Evolutionary conservation across 2,113 vertebrate species (phyloP).

Genomic region (Geococcyx californianus): DNA sequence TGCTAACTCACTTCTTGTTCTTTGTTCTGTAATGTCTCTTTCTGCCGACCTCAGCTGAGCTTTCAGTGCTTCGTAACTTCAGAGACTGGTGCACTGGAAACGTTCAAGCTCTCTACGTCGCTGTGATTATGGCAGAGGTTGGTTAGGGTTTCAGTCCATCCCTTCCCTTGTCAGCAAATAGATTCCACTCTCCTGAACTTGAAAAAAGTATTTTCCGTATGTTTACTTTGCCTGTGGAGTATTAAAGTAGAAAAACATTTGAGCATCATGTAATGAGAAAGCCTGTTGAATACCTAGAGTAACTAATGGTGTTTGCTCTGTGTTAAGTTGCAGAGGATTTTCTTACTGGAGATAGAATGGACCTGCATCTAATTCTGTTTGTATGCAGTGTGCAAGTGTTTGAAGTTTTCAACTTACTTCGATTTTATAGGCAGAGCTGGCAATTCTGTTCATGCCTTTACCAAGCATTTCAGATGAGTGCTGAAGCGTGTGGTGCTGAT

Average conservation of each 20-base stretch:
- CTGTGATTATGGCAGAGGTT: not conserved
- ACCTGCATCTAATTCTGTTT: not conserved
- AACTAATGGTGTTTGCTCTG: not conserved
- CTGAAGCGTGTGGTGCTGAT: not conserved
- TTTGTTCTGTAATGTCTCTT: not conserved
- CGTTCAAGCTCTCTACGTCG: not conserved
- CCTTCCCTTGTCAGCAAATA: not conserved
- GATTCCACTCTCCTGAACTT: constrained; percentile 2
- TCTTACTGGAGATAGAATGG: not conserved
- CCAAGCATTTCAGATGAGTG: not conserved
- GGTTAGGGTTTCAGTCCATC: not conserved
- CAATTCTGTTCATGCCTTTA: not conserved
- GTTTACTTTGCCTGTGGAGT: not conserved
- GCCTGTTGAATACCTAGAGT: not conserved
- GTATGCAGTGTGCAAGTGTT: not conserved
- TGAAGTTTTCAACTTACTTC: not conserved
- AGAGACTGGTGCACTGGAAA: not conserved
- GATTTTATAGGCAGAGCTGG: not conserved
- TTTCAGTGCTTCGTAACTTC: not conserved
- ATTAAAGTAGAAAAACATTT: not conserved
- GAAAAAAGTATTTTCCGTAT: not conserved
- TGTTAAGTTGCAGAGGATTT: not conserved
- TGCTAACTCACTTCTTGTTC: not conserved
- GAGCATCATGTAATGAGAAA: not conserved
- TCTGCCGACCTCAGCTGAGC: not conserved